Conservation (phyloP, 2,888 invertebrate genomes). For the Dendrolimus pini region DNA sequence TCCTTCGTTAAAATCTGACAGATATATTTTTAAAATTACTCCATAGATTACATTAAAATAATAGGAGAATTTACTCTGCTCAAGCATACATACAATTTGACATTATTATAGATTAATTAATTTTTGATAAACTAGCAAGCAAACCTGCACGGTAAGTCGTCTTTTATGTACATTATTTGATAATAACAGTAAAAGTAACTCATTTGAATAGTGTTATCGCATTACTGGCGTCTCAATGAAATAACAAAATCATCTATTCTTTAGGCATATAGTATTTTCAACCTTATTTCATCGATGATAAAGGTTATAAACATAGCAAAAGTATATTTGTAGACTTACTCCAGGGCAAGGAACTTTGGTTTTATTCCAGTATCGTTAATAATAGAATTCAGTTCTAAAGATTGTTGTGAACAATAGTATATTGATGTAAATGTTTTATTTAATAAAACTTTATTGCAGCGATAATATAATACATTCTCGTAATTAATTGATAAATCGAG, state of each 20-base stretch:
- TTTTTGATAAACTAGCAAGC: no score
- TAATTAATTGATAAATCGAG: not conserved
- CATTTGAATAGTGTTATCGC: constrained; percentile 3
- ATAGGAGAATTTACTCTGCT: no score
- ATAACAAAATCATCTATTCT: constrained; percentile 5
- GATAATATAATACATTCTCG: not conserved
- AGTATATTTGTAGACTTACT: constrained; percentile 2
- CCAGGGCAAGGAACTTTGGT: constrained; percentile 31
- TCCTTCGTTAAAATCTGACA: no score
- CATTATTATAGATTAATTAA: no score
- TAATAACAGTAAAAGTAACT: not conserved
- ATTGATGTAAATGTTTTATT: not conserved
- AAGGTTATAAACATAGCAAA: not conserved
- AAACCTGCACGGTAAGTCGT: not conserved
- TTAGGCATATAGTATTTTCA: not conserved
- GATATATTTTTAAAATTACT: no score
- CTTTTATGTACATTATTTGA: not conserved
- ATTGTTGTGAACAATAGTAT: not conserved
- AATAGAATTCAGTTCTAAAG: not conserved
- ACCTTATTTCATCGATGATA: not conserved
- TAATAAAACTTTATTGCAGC: not conserved
- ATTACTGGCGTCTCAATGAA: constrained; percentile 28
- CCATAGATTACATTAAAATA: no score
- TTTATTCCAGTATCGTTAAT: constrained; percentile 24
- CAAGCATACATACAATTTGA: no score